A percentile compares a stretch with the other conserved stretches of the same genome.
phyloP scores from a whole-genome alignment of 2,113 vertebrate species.

The Nyctibius bracteatus region DNA sequence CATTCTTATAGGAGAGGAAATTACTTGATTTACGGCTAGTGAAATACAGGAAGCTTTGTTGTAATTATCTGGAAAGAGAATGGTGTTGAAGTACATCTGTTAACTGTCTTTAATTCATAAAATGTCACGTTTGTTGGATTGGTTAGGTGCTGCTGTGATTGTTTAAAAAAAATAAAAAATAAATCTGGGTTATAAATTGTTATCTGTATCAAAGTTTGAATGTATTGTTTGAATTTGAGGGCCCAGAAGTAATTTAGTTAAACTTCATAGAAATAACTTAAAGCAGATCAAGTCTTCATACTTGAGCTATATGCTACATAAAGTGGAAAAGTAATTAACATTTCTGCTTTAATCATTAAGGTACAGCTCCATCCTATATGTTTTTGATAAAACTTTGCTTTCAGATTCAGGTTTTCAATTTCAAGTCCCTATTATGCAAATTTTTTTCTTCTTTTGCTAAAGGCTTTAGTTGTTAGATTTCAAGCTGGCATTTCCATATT shows the following conservation, averaged over 20 bases:
- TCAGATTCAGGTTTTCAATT: slow-evolving; percentile 5
- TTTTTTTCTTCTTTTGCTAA: background rate
- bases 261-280: background rate
- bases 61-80: background rate
- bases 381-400: background rate
- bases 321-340: background rate
- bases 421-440: background rate
- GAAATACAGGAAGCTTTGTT: background rate
- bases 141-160: background rate
- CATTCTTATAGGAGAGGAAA: background rate
- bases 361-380: background rate
- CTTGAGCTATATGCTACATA: background rate
- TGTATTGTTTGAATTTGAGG: background rate
- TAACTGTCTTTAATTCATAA: background rate
- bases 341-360: background rate
- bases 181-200: background rate
- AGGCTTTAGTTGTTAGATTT: slow-evolving; percentile 19
- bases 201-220: background rate
- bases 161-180: background rate
- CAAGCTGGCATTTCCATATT: background rate
- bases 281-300: background rate
- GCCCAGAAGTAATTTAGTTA: background rate
- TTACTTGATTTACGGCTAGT: background rate
- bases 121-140: background rate
- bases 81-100: background rate